phyloP scores from a whole-genome alignment of 2,797 vertebrate genomes.

The Enteromius paludinosus region DNA sequence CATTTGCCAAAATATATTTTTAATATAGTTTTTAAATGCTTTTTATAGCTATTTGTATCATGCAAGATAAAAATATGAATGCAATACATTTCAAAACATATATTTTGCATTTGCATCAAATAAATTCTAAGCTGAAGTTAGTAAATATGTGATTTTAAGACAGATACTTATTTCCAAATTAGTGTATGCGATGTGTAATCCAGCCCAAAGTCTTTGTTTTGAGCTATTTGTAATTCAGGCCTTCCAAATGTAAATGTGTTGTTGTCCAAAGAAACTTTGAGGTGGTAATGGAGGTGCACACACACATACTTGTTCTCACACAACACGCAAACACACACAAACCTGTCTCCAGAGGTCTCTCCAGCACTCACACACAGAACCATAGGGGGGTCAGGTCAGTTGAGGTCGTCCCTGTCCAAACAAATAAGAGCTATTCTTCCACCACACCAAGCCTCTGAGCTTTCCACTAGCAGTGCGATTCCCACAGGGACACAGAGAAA shows the following conservation, averaged over 20 bases:
- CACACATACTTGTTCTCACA: constrained; percentile 36
- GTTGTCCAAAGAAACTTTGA: constrained; percentile 40
- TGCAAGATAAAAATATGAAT: neutral
- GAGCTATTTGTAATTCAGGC: constrained; percentile 31
- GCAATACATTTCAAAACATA: neutral
- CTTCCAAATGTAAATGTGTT: constrained; percentile 30
- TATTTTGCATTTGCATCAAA: neutral
- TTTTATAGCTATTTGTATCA: neutral
- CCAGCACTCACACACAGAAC: constrained; percentile 37
- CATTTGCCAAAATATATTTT: neutral
- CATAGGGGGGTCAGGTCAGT: constrained; percentile 47
- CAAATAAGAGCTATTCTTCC: constrained; percentile 56
- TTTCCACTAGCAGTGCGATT: constrained; percentile 42
- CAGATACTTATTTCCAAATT: neutral
- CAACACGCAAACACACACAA: constrained; percentile 47
- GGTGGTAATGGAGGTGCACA: constrained; percentile 31
- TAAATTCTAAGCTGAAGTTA: neutral
- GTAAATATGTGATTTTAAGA: too few relatives aligned
- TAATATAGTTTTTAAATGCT: neutral
- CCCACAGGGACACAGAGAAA: constrained; percentile 41
- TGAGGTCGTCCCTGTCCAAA: constrained; percentile 54
- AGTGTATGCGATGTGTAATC: constrained; percentile 15
- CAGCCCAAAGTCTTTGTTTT: neutral
- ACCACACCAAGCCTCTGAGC: constrained; percentile 46
- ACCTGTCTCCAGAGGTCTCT: constrained; percentile 52